Percentiles rank a stretch among this genome's conserved stretches.
Evolutionary conservation across 53 echinoderm and acorn worm species (phyloP).

Genomic region (Pentamera pediparva): DNA sequence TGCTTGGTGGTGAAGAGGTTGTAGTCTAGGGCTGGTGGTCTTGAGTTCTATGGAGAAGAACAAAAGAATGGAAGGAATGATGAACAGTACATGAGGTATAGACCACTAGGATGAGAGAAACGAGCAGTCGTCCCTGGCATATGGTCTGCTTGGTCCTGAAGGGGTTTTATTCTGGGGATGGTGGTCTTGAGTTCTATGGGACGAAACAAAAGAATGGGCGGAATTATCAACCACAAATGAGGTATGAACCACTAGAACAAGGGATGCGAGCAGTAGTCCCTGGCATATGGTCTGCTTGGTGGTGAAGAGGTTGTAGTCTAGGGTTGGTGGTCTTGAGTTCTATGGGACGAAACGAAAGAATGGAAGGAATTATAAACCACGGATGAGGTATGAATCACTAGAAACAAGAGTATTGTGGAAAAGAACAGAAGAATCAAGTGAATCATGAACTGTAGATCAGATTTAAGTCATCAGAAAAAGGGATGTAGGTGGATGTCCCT

Average conservation of each 20-base stretch:
- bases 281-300: slow-evolving; percentile 92
- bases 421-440: too few species aligned
- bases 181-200: too few species aligned
- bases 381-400: not conserved
- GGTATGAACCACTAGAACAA: slow-evolving; percentile 62
- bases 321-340: slow-evolving; percentile 78
- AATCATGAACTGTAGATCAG: too few species aligned
- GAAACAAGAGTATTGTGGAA: too few species aligned
- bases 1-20: slow-evolving; percentile 98
- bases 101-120: too few species aligned
- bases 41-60: slow-evolving; percentile 59
- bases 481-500: slow-evolving; percentile 74
- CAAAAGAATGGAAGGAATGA: not conserved
- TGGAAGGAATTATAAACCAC: not conserved
- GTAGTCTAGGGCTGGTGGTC: slow-evolving; percentile 84
- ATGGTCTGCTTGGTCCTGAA: slow-evolving; percentile 88
- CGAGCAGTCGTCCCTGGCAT: slow-evolving; percentile 59
- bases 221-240: too few species aligned
- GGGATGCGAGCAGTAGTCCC: slow-evolving; percentile 76
- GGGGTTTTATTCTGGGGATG: slow-evolving; percentile 77
- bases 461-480: too few species aligned
- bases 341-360: slow-evolving; percentile 24
- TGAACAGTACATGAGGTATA: too few species aligned
- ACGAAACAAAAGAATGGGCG: too few species aligned
- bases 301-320: slow-evolving; percentile 95